Conservation (phyloP, 2,888 invertebrate genomes). For the Julus scanicus region DNA sequence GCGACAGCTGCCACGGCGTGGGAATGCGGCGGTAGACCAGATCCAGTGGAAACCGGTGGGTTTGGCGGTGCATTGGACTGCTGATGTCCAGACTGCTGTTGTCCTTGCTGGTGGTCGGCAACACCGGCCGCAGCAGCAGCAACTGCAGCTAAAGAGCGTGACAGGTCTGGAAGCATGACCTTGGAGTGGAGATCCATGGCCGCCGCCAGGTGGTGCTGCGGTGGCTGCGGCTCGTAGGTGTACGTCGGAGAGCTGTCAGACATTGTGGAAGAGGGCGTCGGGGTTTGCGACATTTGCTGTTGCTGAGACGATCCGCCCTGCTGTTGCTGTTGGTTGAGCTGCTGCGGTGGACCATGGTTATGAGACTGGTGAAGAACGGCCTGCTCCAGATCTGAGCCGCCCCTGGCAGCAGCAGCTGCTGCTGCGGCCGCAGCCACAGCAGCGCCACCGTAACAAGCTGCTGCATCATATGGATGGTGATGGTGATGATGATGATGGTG, state of each 20-base stretch:
- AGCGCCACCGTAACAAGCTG: conserved; percentile 50
- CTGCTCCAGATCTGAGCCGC: conserved; percentile 55
- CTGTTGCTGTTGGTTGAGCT: conserved; percentile 43
- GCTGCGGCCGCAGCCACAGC: conserved; percentile 44
- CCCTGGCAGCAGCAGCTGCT: conserved; percentile 48
- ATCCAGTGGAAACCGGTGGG: conserved; percentile 45
- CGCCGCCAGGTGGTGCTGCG: conserved; percentile 52
- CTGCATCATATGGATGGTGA: conserved; percentile 54
- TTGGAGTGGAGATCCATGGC: conserved; percentile 57
- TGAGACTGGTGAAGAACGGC: conserved; percentile 56
- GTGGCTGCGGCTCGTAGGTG: conserved; percentile 51
- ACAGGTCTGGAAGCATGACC: conserved; percentile 55
- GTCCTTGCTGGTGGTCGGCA: conserved; percentile 54
- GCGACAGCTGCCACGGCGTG: conserved; percentile 53
- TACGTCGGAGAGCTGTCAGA: conserved; percentile 56
- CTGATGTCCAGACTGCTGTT: conserved; percentile 37
- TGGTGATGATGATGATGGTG: conserved; percentile 57
- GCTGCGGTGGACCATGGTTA: conserved; percentile 41
- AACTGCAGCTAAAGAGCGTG: conserved; percentile 52
- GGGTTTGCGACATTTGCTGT: conserved; percentile 56
- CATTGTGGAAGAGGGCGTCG: conserved; percentile 56
- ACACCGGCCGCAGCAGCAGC: conserved; percentile 54
- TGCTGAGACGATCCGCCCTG: conserved; percentile 44
- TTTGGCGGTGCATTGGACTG: conserved; percentile 19
- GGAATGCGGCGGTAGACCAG: conserved; percentile 51